Evolutionary conservation across 2,113 vertebrate species (phyloP).

Genomic region (Anarrhichthys ocellatus): DNA sequence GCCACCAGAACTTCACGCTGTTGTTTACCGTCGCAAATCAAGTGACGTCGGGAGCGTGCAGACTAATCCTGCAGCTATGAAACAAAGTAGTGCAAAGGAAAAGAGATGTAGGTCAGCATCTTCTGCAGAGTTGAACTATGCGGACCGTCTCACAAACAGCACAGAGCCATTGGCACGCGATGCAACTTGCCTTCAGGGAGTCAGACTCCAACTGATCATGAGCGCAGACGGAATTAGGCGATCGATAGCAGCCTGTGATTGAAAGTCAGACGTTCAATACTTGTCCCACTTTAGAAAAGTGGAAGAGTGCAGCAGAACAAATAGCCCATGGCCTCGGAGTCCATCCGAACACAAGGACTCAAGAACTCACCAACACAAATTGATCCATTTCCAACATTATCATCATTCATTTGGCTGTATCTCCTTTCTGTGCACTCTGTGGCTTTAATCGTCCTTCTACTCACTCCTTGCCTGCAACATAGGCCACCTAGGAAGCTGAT

Average conservation of each 20-base stretch:
- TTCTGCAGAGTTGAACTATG: not conserved
- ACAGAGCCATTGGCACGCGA: not conserved
- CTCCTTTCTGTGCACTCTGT: not conserved
- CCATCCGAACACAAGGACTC: constrained; percentile 28
- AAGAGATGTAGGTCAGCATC: not conserved
- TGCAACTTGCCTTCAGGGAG: constrained; percentile 27
- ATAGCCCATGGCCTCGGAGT: constrained; percentile 32
- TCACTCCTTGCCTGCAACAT: not conserved
- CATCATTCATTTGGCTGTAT: not conserved
- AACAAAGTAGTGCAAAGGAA: not conserved
- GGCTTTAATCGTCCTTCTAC: not conserved
- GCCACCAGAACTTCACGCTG: constrained; percentile 36
- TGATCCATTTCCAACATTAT: constrained; percentile 27
- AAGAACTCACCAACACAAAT: constrained; percentile 31
- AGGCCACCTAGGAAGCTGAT: constrained; percentile 27
- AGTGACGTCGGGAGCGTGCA: constrained; percentile 14
- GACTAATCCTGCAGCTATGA: constrained; percentile 22
- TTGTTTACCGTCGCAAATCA: constrained; percentile 45
- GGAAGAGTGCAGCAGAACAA: constrained; percentile 43
- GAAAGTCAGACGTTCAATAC: constrained; percentile 68
- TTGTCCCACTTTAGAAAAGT: constrained; percentile 61
- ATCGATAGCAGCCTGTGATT: constrained; percentile 68
- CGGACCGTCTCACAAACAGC: constrained; percentile 6
- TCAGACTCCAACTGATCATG: constrained; percentile 16
- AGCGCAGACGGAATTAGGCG: not conserved